phyloP scores from a whole-genome alignment of 2,113 vertebrate species.

The Grus americana region DNA sequence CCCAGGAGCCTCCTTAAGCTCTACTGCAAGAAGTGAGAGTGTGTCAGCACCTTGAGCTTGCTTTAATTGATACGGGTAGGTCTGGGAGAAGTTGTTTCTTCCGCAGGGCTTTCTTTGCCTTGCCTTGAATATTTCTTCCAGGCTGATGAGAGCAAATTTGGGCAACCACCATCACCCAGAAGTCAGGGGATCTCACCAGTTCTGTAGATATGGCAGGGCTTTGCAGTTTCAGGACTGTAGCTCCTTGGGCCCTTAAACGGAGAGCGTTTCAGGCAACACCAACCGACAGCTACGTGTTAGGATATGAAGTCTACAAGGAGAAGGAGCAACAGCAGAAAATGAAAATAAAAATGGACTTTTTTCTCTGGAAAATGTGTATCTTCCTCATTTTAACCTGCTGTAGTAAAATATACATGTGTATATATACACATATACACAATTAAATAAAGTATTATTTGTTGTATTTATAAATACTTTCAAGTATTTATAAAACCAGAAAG shows the following conservation, averaged over 20 bases:
- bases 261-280: not conserved
- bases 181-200: fast-evolving
- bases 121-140: not conserved
- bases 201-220: not conserved
- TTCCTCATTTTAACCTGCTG: not conserved
- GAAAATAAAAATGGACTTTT: not conserved
- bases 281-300: not conserved
- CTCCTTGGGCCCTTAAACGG: not conserved
- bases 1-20: not conserved
- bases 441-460: not conserved
- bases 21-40: not conserved
- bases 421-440: not conserved
- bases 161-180: not conserved
- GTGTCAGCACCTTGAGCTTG: not conserved
- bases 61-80: not conserved
- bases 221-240: not conserved
- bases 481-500: not conserved
- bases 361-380: not conserved
- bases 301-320: not conserved
- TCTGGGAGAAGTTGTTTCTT: not conserved
- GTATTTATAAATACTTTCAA: not conserved
- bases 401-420: not conserved
- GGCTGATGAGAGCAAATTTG: not conserved
- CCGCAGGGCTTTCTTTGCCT: not conserved
- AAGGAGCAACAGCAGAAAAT: not conserved